Base-by-base conservation (phyloP, 2,888 invertebrate species). In the Xestia sexstrigata region DNA sequence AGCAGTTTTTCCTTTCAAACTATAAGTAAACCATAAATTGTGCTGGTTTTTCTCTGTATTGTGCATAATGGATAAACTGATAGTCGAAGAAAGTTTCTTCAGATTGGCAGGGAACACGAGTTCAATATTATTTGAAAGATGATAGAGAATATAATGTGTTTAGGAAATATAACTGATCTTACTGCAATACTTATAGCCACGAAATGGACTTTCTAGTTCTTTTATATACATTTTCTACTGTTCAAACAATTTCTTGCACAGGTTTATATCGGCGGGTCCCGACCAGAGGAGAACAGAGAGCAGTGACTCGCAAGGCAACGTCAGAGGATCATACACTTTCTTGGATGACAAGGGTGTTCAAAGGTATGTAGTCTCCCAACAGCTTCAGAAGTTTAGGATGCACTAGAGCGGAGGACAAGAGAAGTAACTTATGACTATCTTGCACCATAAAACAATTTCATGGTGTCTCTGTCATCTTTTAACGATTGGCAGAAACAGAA, bases 321-420 rank as follows among this genome's bases (percentile, higher is more conserved):
- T 98, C 2, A 95, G 98, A 84, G 98, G 98, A 52, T 98, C 98
- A 0, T 98, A 98, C 95, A 98, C 98, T 0, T 98, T 98, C 91
- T 93, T 98, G 30, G 98, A 98, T 87, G 98, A 98, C 89, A 98
- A 98, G 94, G 98, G 98, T 1, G 97, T 98, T 45, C 98, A 98
- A 92, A 97, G 97, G 97, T 96, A 92, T 49, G 63, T 47, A 3
- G 11, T 35, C 5, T 20, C 39, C 0, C 5, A 65, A 45, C 2
- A 52, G 26, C 0, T 49, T 62, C 15, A 15, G 5, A 13, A 15
- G 0, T 0, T 49, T 5, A 42, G 1, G 5, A 47, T 20, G 5
- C 7, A 26, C 6, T 42, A 13, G 15, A 55, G 35, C 13, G 20
- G 7, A 15, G 7, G 15, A 62, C 11, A 60, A 26, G 47, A 17